Evolutionary conservation across 2,113 vertebrate genomes (phyloP).

Genomic region (Oryzias curvinotus): DNA sequence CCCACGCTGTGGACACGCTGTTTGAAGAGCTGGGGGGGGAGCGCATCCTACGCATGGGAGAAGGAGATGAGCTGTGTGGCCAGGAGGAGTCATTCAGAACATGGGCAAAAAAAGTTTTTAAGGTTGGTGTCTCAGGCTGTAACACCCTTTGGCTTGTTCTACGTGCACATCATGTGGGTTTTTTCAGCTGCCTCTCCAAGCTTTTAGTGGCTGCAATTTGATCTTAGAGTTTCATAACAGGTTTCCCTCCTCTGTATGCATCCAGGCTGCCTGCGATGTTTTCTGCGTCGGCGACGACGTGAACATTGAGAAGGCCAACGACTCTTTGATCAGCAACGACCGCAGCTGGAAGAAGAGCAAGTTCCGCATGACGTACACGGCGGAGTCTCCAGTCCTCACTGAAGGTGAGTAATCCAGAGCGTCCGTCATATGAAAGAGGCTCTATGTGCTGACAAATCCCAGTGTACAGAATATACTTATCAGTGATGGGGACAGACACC

Average conservation of each 20-base stretch:
- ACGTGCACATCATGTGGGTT: background rate
- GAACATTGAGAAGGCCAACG: constrained; percentile 97
- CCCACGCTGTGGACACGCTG: constrained; percentile 94
- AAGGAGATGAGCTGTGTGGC: constrained; percentile 96
- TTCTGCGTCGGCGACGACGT: constrained; percentile 98
- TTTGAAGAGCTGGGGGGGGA: constrained; percentile 96
- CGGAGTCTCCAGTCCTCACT: constrained; percentile 87
- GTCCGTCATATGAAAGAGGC: background rate
- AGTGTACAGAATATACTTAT: constrained; percentile 11
- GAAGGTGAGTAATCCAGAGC: constrained; percentile 77
- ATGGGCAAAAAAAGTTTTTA: constrained; percentile 98
- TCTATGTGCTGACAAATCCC: constrained; percentile 1
- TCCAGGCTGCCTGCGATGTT: constrained; percentile 94
- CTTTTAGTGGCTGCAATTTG: background rate
- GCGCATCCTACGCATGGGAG: constrained; percentile 96
- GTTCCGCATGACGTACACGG: constrained; percentile 90
- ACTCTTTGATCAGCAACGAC: constrained; percentile 95
- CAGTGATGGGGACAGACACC: constrained; percentile 12
- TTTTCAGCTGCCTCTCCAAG: background rate
- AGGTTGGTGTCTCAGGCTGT: constrained; percentile 77
- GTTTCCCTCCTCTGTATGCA: background rate
- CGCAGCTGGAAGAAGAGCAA: constrained; percentile 99
- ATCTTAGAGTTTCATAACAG: background rate
- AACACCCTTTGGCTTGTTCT: constrained; percentile 5
- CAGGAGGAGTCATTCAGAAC: constrained; percentile 98